These are phyloP conservation scores for Meriones psammophilus DNA, from an alignment of 2,797 vertebrate species.

Conservation along the genomic window DNA sequence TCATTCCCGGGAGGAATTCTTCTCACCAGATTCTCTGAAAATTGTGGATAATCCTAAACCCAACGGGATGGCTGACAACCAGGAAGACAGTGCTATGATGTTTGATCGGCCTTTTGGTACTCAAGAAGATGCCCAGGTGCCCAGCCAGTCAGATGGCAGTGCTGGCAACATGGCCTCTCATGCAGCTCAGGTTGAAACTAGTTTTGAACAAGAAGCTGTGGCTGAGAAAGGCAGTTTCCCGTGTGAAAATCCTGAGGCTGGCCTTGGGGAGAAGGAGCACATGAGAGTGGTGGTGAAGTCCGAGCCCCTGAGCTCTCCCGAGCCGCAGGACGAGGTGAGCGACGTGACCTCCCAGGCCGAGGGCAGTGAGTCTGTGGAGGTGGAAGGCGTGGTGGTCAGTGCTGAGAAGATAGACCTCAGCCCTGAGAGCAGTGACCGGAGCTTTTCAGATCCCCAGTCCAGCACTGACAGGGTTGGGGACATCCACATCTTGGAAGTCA, in stretches of 20 bases:
- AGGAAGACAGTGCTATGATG: slow-evolving; percentile 87
- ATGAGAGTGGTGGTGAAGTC: slow-evolving; percentile 96
- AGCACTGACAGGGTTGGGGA: slow-evolving; percentile 92
- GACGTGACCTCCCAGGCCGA: slow-evolving; percentile 96
- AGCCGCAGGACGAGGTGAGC: slow-evolving; percentile 95
- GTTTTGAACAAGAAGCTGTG: slow-evolving; percentile 87
- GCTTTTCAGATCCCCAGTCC: slow-evolving; percentile 95
- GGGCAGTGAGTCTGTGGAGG: slow-evolving; percentile 94
- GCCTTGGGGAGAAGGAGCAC: slow-evolving; percentile 90
- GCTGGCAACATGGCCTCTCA: slow-evolving; percentile 89
- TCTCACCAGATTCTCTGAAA: slow-evolving; percentile 95
- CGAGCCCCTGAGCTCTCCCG: slow-evolving; percentile 96
- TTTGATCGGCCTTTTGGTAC: slow-evolving; percentile 88
- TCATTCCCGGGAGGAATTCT: slow-evolving; percentile 91
- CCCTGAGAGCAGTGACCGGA: slow-evolving; percentile 97
- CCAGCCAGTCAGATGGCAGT: slow-evolving; percentile 96
- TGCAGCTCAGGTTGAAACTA: slow-evolving; percentile 87
- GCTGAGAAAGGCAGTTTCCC: slow-evolving; percentile 88
- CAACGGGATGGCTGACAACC: slow-evolving; percentile 84
- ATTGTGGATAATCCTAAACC: slow-evolving; percentile 90
- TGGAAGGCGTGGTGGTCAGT: slow-evolving; percentile 90
- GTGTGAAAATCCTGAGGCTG: slow-evolving; percentile 88
- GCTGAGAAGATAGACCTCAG: slow-evolving; percentile 97
- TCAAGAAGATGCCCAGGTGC: slow-evolving; percentile 97
- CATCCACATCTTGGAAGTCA: slow-evolving; percentile 93